Evolutionary conservation across 2,113 vertebrate genomes (phyloP).

Genomic region (Ceyx margarethae): DNA sequence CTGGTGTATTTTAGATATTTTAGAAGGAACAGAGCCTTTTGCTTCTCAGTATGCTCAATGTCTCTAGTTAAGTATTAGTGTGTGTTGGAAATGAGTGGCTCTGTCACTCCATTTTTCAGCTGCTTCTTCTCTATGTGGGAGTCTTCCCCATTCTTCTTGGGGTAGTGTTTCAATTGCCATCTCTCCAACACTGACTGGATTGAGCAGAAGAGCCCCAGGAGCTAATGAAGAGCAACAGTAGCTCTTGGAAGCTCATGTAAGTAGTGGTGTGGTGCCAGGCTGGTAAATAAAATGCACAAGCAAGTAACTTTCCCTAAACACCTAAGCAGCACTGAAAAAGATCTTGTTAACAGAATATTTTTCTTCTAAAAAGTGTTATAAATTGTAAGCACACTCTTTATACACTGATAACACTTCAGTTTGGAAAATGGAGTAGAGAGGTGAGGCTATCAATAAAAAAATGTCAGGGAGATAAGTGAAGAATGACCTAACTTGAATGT

Average conservation of each 20-base stretch:
- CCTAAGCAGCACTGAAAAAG: neutral
- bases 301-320: neutral
- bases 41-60: neutral
- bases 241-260: neutral
- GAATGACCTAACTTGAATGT: fast-evolving
- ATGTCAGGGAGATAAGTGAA: neutral
- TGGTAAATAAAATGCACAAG: neutral
- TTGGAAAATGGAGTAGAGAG: neutral
- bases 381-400: neutral
- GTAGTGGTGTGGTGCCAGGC: neutral
- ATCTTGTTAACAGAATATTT: neutral
- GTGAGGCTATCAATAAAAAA: neutral
- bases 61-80: fast-evolving
- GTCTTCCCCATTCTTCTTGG: neutral
- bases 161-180: neutral
- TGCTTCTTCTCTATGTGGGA: neutral
- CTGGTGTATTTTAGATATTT: neutral
- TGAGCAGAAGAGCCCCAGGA: neutral
- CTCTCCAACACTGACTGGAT: neutral
- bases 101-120: neutral
- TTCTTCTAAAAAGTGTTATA: neutral
- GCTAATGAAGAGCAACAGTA: neutral
- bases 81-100: neutral
- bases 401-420: neutral
- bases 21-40: neutral